Evolutionary conservation across 1,140 invertebrate species (phyloP).

Genomic region (Dinoponera quadriceps): DNA sequence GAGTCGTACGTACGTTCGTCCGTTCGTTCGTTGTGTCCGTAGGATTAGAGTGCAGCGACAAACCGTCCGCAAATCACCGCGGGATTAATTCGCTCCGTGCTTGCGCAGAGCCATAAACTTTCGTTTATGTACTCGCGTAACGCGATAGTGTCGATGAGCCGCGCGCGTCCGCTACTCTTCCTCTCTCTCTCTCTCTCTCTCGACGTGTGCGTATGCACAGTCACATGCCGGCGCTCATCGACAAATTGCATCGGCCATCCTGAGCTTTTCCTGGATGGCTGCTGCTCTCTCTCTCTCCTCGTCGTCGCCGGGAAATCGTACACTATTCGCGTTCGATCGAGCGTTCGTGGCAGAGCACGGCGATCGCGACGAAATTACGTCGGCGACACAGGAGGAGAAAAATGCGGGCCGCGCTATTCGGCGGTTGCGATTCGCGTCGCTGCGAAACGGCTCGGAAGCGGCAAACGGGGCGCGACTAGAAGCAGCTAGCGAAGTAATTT

Average conservation of each 20-base stretch:
- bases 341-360: not conserved
- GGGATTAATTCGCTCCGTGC: conserved; percentile 64
- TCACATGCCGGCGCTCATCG: conserved; percentile 35
- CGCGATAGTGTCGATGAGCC: conserved; percentile 59
- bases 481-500: conserved; percentile 51
- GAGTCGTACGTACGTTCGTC: conserved; percentile 33
- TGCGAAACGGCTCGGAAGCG: conserved; percentile 46
- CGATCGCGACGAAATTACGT: conserved; percentile 29
- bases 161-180: conserved; percentile 18
- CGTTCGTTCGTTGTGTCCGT: conserved; percentile 43
- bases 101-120: conserved; percentile 59
- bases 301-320: not conserved
- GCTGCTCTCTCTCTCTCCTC: not conserved
- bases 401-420: conserved; percentile 10
- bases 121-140: conserved; percentile 62
- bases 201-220: conserved; percentile 22
- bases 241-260: conserved; percentile 11
- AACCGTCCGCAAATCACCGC: conserved; percentile 62
- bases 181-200: no score
- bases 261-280: not conserved
- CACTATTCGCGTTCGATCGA: not conserved
- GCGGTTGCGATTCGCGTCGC: conserved; percentile 16
- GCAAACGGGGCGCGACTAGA: conserved; percentile 49
- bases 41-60: conserved; percentile 49
- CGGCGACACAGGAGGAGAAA: not conserved